A percentile compares a stretch with the other conserved stretches of the same genome.
Evolutionary conservation across 2,888 invertebrate genomes (phyloP).

Genomic region (Eristalis pertinax): DNA sequence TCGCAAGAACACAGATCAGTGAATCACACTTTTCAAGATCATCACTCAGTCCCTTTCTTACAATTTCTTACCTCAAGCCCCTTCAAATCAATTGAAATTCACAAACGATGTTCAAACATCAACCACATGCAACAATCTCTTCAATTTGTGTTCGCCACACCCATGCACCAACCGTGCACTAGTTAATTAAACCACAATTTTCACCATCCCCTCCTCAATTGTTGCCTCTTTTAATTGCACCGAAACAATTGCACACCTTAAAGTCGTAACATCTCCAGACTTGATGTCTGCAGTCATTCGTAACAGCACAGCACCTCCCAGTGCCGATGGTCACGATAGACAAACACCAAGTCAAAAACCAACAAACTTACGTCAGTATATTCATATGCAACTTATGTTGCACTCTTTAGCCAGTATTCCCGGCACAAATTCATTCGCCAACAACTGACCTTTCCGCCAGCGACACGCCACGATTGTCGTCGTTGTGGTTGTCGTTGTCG

Average conservation of each 20-base stretch:
- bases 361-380: neutral
- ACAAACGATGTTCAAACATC: no score
- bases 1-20: no score
- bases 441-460: slow-evolving; percentile 66
- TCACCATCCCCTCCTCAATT: slow-evolving; percentile 2
- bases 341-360: neutral
- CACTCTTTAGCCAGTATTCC: slow-evolving; percentile 2
- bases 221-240: slow-evolving; percentile 42
- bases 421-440: slow-evolving; percentile 5
- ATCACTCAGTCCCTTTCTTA: no score
- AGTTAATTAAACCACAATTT: slow-evolving; percentile 32
- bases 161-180: neutral
- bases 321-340: slow-evolving; percentile 37
- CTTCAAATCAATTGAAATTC: no score
- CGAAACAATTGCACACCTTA: slow-evolving; percentile 42
- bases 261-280: slow-evolving; percentile 3
- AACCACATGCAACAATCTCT: neutral
- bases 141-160: neutral
- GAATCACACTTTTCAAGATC: no score
- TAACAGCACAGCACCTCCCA: neutral
- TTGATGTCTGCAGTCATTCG: neutral
- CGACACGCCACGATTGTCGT: slow-evolving; percentile 34
- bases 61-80: no score
- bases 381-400: neutral
- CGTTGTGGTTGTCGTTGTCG: slow-evolving; percentile 5